A percentile compares a stretch with the other conserved stretches of the same genome.
Evolutionary conservation across 2,797 vertebrate species (phyloP).

Genomic region (Malacoraja senta): DNA sequence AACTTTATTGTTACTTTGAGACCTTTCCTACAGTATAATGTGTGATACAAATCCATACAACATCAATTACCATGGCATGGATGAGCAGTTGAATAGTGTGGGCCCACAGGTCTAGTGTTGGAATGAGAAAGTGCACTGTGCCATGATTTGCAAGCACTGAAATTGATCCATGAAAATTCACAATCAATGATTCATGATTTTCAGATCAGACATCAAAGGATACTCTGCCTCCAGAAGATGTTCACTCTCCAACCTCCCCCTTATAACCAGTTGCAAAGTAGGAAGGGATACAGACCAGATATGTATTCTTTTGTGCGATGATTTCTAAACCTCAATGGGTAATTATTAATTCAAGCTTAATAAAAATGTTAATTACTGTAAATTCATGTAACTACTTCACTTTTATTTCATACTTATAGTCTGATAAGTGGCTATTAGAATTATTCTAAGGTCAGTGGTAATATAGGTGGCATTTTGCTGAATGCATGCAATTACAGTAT

Average conservation of each 20-base stretch:
- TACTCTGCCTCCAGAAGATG: background rate
- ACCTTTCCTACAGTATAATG: no score
- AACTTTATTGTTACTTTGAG: no score
- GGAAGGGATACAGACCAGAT: background rate
- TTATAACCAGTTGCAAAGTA: background rate
- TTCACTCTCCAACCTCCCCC: background rate
- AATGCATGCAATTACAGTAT: background rate
- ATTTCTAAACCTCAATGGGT: background rate
- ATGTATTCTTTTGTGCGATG: background rate
- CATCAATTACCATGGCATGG: no score
- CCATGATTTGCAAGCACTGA: background rate
- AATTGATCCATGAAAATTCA: no score
- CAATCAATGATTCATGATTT: background rate
- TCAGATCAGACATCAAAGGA: background rate
- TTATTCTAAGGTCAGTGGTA: background rate
- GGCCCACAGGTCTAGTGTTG: background rate
- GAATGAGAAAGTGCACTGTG: background rate
- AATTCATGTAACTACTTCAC: background rate
- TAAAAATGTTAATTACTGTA: conserved; percentile 13
- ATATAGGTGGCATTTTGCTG: background rate
- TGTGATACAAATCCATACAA: no score
- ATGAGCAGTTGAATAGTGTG: background rate
- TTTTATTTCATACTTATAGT: background rate
- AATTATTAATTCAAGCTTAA: background rate
- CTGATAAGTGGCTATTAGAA: background rate